Conservation (phyloP, 2,797 vertebrate genomes). For the Gobio occitaniae region DNA sequence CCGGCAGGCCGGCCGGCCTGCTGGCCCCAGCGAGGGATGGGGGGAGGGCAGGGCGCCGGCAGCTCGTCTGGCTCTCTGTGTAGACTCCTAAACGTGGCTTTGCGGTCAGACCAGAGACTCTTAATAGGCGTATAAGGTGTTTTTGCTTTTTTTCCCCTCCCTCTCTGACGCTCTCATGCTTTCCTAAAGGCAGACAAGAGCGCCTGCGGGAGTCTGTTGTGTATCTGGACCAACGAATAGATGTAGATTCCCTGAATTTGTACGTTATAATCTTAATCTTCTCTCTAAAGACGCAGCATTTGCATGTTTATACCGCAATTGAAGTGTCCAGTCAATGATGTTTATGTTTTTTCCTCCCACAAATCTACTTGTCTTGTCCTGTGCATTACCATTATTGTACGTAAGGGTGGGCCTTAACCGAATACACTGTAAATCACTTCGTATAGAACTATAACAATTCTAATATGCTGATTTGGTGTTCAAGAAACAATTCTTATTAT, state of each 20-base stretch:
- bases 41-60: constrained; percentile 75
- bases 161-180: constrained; percentile 57
- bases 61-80: constrained; percentile 78
- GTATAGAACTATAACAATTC: not conserved
- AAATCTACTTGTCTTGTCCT: not conserved
- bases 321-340: constrained; percentile 18
- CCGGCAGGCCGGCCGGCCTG: constrained; percentile 53
- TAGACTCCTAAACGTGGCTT: constrained; percentile 80
- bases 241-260: constrained; percentile 42
- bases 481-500: not conserved
- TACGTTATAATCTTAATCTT: constrained; percentile 42
- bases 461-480: not conserved
- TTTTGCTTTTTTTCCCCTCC: constrained; percentile 65
- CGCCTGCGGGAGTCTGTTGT: constrained; percentile 64
- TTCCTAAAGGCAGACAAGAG: constrained; percentile 42
- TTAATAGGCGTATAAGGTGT: constrained; percentile 78
- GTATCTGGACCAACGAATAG: constrained; percentile 65
- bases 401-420: not conserved
- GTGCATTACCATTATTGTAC: constrained; percentile 5
- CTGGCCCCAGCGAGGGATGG: constrained; percentile 60
- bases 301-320: constrained; percentile 13
- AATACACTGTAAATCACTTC: not conserved
- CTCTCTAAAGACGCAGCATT: not conserved
- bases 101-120: constrained; percentile 80
- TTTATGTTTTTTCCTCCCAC: constrained; percentile 33